A percentile compares a stretch with the other conserved stretches of the same genome.
phyloP scores from a whole-genome alignment of 2,888 invertebrate species.

The Acrobasis repandana region DNA sequence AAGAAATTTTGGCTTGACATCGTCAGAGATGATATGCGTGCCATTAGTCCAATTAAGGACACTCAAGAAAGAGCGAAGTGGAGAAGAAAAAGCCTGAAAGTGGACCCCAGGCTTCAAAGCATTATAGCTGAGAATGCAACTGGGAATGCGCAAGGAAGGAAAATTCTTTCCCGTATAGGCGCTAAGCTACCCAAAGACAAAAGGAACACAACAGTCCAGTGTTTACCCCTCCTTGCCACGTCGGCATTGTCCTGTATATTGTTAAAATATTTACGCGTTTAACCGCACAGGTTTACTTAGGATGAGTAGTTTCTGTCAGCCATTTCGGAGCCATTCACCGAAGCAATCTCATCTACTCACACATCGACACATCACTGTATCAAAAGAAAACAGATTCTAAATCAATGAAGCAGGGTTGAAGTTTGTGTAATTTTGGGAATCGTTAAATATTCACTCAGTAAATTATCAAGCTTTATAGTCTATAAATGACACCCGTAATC shows the following conservation, averaged over 20 bases:
- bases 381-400: not conserved
- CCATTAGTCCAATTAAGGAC: too few relatives aligned
- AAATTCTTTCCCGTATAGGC: not conserved
- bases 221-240: constrained; percentile 32
- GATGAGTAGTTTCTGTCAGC: constrained; percentile 62
- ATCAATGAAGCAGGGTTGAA: not conserved
- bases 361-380: not conserved
- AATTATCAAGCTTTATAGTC: constrained; percentile 21
- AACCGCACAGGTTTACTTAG: constrained; percentile 57
- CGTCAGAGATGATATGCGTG: too few relatives aligned
- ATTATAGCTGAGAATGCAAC: too few relatives aligned
- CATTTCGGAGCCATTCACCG: constrained; percentile 40
- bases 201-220: constrained; percentile 16
- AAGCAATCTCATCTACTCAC: constrained; percentile 32
- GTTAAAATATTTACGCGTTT: constrained; percentile 60
- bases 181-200: not conserved
- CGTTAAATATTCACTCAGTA: constrained; percentile 20
- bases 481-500: constrained; percentile 17
- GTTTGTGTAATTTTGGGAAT: not conserved
- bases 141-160: too few relatives aligned
- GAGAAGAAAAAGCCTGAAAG: too few relatives aligned
- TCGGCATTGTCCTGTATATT: constrained; percentile 41
- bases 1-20: too few relatives aligned
- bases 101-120: too few relatives aligned
- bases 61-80: too few relatives aligned